Percentiles rank a stretch among this genome's conserved stretches.
phyloP scores from a whole-genome alignment of 2,888 invertebrate genomes.

The Cephus spinipes region DNA sequence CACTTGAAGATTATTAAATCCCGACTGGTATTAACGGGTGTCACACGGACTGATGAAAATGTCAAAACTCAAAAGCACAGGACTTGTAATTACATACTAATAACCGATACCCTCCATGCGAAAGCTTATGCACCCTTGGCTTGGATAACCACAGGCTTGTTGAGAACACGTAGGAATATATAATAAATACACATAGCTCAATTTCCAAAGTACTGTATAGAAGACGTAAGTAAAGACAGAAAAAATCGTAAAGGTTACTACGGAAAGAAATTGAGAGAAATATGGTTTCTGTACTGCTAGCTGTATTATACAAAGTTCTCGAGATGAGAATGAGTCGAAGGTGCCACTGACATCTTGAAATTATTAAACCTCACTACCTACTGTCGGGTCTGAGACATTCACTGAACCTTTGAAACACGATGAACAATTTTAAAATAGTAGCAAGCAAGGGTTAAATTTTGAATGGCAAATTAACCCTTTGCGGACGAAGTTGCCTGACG shows the following conservation, averaged over 20 bases:
- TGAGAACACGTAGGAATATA: not conserved
- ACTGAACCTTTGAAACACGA: not conserved
- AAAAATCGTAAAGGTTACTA: not conserved
- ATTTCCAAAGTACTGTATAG: not conserved
- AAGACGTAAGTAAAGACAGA: not conserved
- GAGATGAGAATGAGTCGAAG: not conserved
- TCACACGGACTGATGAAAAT: constrained; percentile 41
- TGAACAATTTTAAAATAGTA: not conserved
- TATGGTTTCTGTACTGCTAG: not conserved
- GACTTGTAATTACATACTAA: constrained; percentile 45
- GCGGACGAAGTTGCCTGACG: too few relatives aligned
- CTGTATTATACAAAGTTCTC: not conserved
- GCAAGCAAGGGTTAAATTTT: not conserved
- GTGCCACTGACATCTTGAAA: not conserved
- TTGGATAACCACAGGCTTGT: not conserved
- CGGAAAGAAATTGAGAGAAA: constrained; percentile 14
- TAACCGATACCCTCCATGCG: constrained; percentile 31
- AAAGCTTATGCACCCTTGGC: not conserved
- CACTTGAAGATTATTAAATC: not conserved
- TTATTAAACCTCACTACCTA: not conserved
- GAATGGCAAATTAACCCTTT: constrained; percentile 1
- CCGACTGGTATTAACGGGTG: constrained; percentile 4
- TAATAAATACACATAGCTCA: not conserved
- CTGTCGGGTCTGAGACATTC: not conserved
- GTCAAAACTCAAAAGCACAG: constrained; percentile 37